Evolutionary conservation across 2,113 vertebrate species (phyloP).

Genomic region (Halichoeres trimaculatus): DNA sequence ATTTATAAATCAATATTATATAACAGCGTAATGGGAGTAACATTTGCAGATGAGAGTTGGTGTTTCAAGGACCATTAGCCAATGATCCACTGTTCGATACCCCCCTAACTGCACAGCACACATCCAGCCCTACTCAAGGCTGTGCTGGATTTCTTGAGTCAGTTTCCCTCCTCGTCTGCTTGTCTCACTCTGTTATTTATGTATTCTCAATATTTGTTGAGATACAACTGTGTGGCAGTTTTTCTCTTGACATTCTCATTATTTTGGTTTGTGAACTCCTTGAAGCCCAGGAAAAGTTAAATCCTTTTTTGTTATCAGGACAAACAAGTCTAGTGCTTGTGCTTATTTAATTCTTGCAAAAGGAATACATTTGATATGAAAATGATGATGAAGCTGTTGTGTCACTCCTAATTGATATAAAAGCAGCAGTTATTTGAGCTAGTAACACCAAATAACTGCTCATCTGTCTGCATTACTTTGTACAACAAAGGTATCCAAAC

Average conservation of each 20-base stretch:
- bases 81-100: neutral
- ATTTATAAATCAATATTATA: constrained; percentile 6
- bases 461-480: too few species aligned
- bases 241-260: too few species aligned
- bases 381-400: neutral
- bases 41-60: constrained; percentile 19
- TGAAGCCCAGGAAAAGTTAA: too few species aligned
- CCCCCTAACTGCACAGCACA: neutral
- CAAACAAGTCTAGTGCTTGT: too few species aligned
- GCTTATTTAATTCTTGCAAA: too few species aligned
- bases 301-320: too few species aligned
- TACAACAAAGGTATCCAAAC: too few species aligned
- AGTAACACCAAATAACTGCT: neutral
- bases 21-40: constrained; percentile 1
- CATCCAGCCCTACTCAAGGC: neutral
- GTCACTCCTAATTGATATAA: too few species aligned
- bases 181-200: neutral
- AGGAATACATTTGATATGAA: too few species aligned
- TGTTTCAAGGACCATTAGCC: constrained; percentile 26
- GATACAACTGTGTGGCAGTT: too few species aligned
- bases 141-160: neutral
- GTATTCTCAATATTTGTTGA: neutral
- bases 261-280: too few species aligned
- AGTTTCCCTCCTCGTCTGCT: neutral
- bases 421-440: neutral